Evolutionary conservation across 2,888 invertebrate species (phyloP).

Genomic region (Drosophila rellima): DNA sequence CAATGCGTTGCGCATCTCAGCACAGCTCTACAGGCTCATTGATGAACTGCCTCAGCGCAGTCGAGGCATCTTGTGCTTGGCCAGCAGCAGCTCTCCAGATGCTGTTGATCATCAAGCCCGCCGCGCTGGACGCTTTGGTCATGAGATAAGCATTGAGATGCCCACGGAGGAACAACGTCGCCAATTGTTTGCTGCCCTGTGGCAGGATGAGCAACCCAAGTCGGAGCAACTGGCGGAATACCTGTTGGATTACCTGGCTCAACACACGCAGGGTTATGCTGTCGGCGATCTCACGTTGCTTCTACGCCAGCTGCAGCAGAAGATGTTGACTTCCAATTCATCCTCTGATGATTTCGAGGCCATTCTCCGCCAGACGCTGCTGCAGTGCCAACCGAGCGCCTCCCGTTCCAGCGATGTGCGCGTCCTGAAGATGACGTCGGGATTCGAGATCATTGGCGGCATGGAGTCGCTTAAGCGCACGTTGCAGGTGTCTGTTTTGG

Average conservation of each 20-base stretch:
- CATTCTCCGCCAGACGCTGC: slow-evolving; percentile 32
- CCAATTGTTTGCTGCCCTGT: slow-evolving; percentile 84
- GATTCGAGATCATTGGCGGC: slow-evolving; percentile 87
- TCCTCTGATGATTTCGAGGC: slow-evolving; percentile 20
- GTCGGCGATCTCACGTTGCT: slow-evolving; percentile 87
- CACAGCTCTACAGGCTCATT: slow-evolving; percentile 86
- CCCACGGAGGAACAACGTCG: slow-evolving; percentile 86
- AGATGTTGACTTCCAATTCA: slow-evolving; percentile 39
- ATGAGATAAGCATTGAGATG: slow-evolving; percentile 87
- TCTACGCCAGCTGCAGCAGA: slow-evolving; percentile 83
- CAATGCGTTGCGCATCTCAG: slow-evolving; percentile 84
- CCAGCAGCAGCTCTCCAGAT: slow-evolving; percentile 87
- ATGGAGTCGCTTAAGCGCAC: slow-evolving; percentile 86
- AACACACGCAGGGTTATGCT: slow-evolving; percentile 87
- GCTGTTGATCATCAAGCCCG: slow-evolving; percentile 86
- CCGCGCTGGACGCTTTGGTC: slow-evolving; percentile 87
- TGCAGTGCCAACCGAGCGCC: slow-evolving; percentile 80
- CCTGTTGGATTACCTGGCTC: slow-evolving; percentile 82
- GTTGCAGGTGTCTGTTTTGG: slow-evolving; percentile 87
- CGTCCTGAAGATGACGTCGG: slow-evolving; percentile 83
- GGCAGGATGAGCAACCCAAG: slow-evolving; percentile 34
- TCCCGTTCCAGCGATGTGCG: slow-evolving; percentile 86
- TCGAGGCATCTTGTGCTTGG: slow-evolving; percentile 86
- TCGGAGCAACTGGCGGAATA: slow-evolving; percentile 25
- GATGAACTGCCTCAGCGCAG: slow-evolving; percentile 85